A percentile compares a stretch with the other conserved stretches of the same genome.
These are phyloP conservation scores for Mylabris sibirica DNA, from an alignment of 2,888 invertebrate species.

Conservation along the genomic window DNA sequence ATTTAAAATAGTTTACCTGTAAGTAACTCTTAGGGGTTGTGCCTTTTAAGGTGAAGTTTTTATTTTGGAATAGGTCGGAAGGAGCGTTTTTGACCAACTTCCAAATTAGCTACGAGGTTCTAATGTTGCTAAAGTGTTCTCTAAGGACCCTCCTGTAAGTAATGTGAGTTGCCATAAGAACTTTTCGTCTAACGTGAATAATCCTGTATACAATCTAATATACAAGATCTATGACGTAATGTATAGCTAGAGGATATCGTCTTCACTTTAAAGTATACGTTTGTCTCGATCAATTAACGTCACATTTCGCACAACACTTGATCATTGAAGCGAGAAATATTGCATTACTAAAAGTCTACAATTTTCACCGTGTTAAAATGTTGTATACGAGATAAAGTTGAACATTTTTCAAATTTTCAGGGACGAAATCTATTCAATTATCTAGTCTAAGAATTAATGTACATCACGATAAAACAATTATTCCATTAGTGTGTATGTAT, in stretches of 20 bases:
- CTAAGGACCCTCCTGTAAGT: too few relatives aligned
- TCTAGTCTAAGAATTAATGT: neutral
- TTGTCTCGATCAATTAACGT: conserved; percentile 5
- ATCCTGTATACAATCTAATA: neutral
- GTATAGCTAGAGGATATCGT: neutral
- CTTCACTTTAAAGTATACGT: neutral
- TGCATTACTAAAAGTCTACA: neutral
- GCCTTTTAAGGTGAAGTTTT: too few relatives aligned
- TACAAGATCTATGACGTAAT: neutral
- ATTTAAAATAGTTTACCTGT: too few relatives aligned
- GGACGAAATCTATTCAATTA: neutral
- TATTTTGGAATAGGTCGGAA: too few relatives aligned
- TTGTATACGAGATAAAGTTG: neutral
- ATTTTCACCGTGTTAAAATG: conserved; percentile 7
- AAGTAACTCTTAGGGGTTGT: too few relatives aligned
- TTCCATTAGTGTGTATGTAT: conserved; percentile 1
- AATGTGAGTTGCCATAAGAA: too few relatives aligned
- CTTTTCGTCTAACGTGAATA: too few relatives aligned
- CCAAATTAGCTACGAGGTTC: too few relatives aligned
- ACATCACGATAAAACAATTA: conserved; percentile 13
- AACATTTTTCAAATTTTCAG: neutral
- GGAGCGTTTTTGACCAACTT: too few relatives aligned
- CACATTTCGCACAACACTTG: neutral
- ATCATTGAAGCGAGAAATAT: neutral
- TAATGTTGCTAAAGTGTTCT: too few relatives aligned